These are phyloP conservation scores for Siniperca scherzeri DNA, from an alignment of 2,797 vertebrate genomes.

Conservation along the genomic window DNA sequence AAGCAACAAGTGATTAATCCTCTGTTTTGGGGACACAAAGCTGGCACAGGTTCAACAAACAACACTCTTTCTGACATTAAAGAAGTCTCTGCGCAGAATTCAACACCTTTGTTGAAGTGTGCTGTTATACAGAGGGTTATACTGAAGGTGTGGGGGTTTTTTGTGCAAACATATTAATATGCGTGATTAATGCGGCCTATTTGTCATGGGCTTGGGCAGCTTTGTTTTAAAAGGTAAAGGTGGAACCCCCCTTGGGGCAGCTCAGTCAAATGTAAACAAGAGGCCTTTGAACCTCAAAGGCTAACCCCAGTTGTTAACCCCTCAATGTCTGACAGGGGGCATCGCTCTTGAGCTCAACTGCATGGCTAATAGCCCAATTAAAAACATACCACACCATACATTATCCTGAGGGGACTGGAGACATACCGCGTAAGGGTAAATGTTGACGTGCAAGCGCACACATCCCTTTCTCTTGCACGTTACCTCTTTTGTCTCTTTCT, in stretches of 20 bases:
- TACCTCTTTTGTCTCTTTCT: conserved; percentile 40
- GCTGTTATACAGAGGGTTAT: conserved; percentile 24
- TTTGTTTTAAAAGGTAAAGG: conserved; percentile 77
- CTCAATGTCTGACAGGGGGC: conserved; percentile 76
- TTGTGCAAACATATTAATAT: conserved; percentile 58
- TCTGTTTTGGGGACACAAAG: conserved; percentile 69
- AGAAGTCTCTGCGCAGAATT: conserved; percentile 41
- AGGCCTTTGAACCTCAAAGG: conserved; percentile 82
- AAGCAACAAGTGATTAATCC: conserved; percentile 79
- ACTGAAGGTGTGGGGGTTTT: conserved; percentile 25
- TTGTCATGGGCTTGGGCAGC: conserved; percentile 61
- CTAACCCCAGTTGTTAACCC: conserved; percentile 80
- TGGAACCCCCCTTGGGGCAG: conserved; percentile 63
- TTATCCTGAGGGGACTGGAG: conserved; percentile 71
- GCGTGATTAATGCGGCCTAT: conserved; percentile 65
- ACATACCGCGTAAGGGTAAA: conserved; percentile 25
- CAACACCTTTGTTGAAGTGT: conserved; percentile 43
- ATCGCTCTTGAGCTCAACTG: conserved; percentile 72
- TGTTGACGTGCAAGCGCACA: conserved; percentile 24
- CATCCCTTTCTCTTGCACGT: conserved; percentile 10
- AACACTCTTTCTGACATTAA: conserved; percentile 54
- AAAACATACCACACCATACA: conserved; percentile 77
- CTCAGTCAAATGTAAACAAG: conserved; percentile 81
- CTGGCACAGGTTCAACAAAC: conserved; percentile 74
- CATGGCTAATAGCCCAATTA: conserved; percentile 84